Evolutionary conservation across 2,888 invertebrate genomes (phyloP).

Genomic region (Diaperis boleti): DNA sequence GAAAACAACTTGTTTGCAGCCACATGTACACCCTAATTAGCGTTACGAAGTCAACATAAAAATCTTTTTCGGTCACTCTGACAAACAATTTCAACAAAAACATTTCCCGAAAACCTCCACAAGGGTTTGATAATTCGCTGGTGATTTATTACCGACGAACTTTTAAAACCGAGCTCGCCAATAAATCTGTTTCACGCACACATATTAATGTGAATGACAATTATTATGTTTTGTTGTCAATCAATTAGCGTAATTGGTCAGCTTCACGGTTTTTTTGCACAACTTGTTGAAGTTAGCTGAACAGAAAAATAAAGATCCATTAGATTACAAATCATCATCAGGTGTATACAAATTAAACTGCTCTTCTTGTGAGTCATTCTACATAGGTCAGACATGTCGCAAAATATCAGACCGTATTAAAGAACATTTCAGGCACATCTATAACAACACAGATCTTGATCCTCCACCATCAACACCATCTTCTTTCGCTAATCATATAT

Average conservation of each 20-base stretch:
- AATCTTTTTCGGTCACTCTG: slow-evolving; percentile 1
- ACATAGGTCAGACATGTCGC: no score
- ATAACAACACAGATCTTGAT: no score
- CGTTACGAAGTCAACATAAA: slow-evolving; percentile 1
- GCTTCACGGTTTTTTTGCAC: neutral
- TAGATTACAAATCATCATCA: no score
- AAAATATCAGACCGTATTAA: no score
- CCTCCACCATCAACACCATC: no score
- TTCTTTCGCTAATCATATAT: no score
- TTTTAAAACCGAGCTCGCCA: neutral
- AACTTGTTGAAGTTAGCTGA: neutral
- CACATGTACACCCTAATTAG: slow-evolving; percentile 10
- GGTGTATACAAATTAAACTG: no score
- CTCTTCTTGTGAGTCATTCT: no score
- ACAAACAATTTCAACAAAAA: slow-evolving; percentile 8
- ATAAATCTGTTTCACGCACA: slow-evolving; percentile 1
- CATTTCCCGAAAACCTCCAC: slow-evolving; percentile 4
- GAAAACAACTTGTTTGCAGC: slow-evolving; percentile 1
- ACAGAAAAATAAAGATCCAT: no score
- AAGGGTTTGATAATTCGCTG: neutral
- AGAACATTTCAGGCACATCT: no score
- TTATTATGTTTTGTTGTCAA: slow-evolving; percentile 10
- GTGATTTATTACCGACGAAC: neutral
- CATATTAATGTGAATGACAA: slow-evolving; percentile 1
- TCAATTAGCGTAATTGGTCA: neutral